These are phyloP conservation scores for Chiridota heheva DNA, from an alignment of 35 echinoderm and acorn worm genomes.

Conservation along the genomic window DNA sequence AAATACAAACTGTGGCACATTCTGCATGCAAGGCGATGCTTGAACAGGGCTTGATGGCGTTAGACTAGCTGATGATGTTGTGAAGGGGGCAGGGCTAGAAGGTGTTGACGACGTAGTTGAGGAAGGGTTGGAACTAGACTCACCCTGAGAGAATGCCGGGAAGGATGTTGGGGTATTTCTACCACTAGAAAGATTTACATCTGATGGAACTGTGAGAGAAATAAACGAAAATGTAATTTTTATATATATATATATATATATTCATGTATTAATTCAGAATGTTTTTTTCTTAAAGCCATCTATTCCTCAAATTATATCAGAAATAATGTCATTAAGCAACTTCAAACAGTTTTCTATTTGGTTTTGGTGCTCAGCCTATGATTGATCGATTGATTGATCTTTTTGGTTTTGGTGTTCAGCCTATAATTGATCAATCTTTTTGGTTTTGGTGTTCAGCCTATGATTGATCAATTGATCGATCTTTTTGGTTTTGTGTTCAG, in stretches of 20 bases:
- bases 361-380: too few relatives aligned
- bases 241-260: background rate
- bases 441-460: too few relatives aligned
- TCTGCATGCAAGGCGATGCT: conserved; percentile 53
- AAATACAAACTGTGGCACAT: conserved; percentile 70
- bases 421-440: too few relatives aligned
- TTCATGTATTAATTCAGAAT: too few relatives aligned
- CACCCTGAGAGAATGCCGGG: conserved; percentile 73
- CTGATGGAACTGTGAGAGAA: conserved; percentile 28
- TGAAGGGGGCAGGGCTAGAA: conserved; percentile 83
- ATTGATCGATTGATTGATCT: too few relatives aligned
- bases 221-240: background rate
- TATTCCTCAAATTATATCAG: too few relatives aligned
- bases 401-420: too few relatives aligned
- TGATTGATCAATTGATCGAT: too few relatives aligned
- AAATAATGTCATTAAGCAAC: too few relatives aligned
- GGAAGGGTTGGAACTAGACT: conserved; percentile 95
- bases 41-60: conserved; percentile 75
- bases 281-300: too few relatives aligned
- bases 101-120: conserved; percentile 93
- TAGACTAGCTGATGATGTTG: conserved; percentile 65
- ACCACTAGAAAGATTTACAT: background rate
- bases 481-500: too few relatives aligned
- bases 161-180: background rate
- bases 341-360: too few relatives aligned